phyloP scores from a whole-genome alignment of 2,888 invertebrate genomes.

The Colletes collaris region DNA sequence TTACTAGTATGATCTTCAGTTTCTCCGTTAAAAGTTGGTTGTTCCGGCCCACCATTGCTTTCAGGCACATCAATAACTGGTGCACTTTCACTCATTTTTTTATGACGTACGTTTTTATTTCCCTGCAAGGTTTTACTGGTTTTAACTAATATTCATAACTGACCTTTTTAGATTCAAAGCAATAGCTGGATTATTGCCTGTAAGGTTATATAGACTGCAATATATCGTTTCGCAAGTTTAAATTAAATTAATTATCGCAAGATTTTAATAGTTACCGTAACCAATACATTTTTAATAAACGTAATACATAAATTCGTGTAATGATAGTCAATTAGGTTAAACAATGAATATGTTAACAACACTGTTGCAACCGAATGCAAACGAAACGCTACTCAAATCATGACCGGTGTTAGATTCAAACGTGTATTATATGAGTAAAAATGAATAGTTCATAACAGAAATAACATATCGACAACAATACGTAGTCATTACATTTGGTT shows the following conservation, averaged over 20 bases:
- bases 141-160: slow-evolving; percentile 2
- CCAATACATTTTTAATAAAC: slow-evolving; percentile 17
- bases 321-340: slow-evolving; percentile 41
- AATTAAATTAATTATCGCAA: background rate
- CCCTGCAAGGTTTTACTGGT: slow-evolving; percentile 9
- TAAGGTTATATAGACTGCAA: slow-evolving; percentile 12
- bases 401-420: background rate
- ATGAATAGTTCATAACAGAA: slow-evolving; percentile 17
- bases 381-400: slow-evolving; percentile 2
- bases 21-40: slow-evolving; percentile 75
- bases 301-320: background rate
- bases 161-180: background rate
- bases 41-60: slow-evolving; percentile 72
- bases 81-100: slow-evolving; percentile 70
- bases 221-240: background rate
- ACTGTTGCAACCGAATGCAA: slow-evolving; percentile 3
- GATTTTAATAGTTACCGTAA: slow-evolving; percentile 23
- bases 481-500: slow-evolving; percentile 30
- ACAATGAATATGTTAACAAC: slow-evolving; percentile 4
- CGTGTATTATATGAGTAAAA: slow-evolving; percentile 8
- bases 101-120: slow-evolving; percentile 1
- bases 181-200: background rate
- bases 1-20: slow-evolving; percentile 74
- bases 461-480: slow-evolving; percentile 33
- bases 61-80: slow-evolving; percentile 69